A percentile compares a stretch with the other conserved stretches of the same genome.
Conservation (phyloP, 1,140 invertebrate species). For the Calycopis cecrops region DNA sequence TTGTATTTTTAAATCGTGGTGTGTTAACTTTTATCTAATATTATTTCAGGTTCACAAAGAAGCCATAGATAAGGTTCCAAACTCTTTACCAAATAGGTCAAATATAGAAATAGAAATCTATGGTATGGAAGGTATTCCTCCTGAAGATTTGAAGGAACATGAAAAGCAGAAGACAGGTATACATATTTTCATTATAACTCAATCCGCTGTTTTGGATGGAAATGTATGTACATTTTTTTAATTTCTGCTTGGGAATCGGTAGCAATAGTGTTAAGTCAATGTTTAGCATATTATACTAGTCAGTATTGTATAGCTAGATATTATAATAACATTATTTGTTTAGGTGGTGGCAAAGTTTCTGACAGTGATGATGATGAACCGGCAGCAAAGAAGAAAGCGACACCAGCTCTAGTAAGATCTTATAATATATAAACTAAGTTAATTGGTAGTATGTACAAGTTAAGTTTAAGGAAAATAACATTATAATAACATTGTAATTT, state of each 20-base stretch:
- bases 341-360: slow-evolving; percentile 76
- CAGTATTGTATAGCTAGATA: slow-evolving; percentile 30
- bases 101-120: slow-evolving; percentile 99
- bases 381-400: slow-evolving; percentile 80
- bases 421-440: background rate
- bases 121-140: slow-evolving; percentile 99
- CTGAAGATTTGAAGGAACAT: slow-evolving; percentile 95
- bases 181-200: slow-evolving; percentile 51
- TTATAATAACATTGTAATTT: too few relatives aligned
- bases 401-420: slow-evolving; percentile 64
- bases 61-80: slow-evolving; percentile 99
- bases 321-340: slow-evolving; percentile 41
- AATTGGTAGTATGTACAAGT: background rate
- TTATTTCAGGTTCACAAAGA: slow-evolving; percentile 97
- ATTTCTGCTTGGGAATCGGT: slow-evolving; percentile 63
- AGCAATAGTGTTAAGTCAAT: slow-evolving; percentile 52
- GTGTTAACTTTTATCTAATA: slow-evolving; percentile 17
- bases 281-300: slow-evolving; percentile 13
- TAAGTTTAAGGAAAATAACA: background rate
- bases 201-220: slow-evolving; percentile 49
- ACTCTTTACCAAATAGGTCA: slow-evolving; percentile 96
- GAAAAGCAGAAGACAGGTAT: slow-evolving; percentile 88
- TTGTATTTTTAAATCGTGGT: slow-evolving; percentile 20
- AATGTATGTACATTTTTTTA: slow-evolving; percentile 64
- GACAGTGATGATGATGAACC: slow-evolving; percentile 90